These are phyloP conservation scores for Eutrigla gurnardus DNA, from an alignment of 2,797 vertebrate species.

Conservation along the genomic window DNA sequence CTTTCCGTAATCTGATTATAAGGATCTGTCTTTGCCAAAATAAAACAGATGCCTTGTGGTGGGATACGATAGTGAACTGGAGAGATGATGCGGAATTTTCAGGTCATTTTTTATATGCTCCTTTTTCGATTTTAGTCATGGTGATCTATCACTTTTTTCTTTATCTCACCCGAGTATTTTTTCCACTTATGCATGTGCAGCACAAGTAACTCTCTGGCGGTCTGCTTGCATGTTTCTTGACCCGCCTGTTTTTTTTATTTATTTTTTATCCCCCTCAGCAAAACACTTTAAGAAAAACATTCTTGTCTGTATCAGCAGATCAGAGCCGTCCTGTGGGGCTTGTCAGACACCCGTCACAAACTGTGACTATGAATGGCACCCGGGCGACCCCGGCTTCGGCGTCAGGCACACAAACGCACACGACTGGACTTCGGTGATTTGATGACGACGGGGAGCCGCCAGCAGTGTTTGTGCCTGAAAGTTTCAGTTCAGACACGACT, in stretches of 20 bases:
- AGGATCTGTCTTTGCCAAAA: constrained; percentile 24
- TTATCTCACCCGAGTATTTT: not conserved
- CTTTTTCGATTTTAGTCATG: not conserved
- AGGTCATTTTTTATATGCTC: constrained; percentile 13
- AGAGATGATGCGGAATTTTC: constrained; percentile 15
- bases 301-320: constrained; percentile 80
- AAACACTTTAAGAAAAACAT: constrained; percentile 61
- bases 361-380: constrained; percentile 74
- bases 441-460: constrained; percentile 74
- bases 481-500: constrained; percentile 50
- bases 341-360: constrained; percentile 74
- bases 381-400: constrained; percentile 58
- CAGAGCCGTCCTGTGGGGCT: constrained; percentile 70
- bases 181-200: not conserved
- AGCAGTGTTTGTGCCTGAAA: constrained; percentile 67
- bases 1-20: constrained; percentile 27
- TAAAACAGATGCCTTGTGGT: constrained; percentile 14
- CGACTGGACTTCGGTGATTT: constrained; percentile 69
- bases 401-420: constrained; percentile 33
- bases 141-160: constrained; percentile 20
- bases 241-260: not conserved
- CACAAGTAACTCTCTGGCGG: not conserved
- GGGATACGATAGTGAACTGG: not conserved
- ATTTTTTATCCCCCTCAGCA: not conserved
- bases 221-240: constrained; percentile 8